Evolutionary conservation across 2,888 invertebrate genomes (phyloP), one percentile per base, ranked within the genome.

Genomic region (Ommatoiulus sabulosus): DNA sequence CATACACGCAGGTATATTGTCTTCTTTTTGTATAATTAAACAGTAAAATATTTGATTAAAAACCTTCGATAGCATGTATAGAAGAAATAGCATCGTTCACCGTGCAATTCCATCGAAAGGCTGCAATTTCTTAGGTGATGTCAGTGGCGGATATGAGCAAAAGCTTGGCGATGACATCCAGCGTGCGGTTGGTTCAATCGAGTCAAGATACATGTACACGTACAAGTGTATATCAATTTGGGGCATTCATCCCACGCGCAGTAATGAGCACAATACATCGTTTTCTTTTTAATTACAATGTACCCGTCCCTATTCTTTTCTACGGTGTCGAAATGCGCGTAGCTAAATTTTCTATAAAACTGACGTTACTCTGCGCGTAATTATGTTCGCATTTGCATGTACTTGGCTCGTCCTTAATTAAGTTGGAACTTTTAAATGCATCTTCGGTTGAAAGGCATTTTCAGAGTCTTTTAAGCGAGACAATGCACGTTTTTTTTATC

Each of bases 401-500:
- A 63, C 35, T 63, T 63, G 63, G 63, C 20, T 63, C 63, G 63
- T 20, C 35, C 20, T 63, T 63, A 63, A 63, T 63, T 63, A 63
- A 63, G 20, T 63, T 20, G n/a, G n/a, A 8, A 63, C 63, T 63
- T 63, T 63, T 63, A 20, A 63, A 63, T 63, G 63, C 63, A 63
- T 63, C 20, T 63, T 63, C n/a, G 20, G 0, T 63, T 63, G 63
- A 63, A 63, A 63, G n/a, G 63, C 7, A 63, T 63, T 20, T 63
- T n/a, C 63, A 6, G n/a, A 17, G 3, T 63, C 63, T 63, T 63
- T 17, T 57, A 57, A 57, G 12, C 63, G 4, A 63, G 63, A 63
- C 63, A 63, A 63, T 63, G 63, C 63, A 63, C 20, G n/a, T 63
- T 63, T 63, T 57, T 48, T 63, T 63, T 20, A 63, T 7, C 63